Conservation (phyloP, 23 tunicate genomes). For the Ciona savignyi region DNA sequence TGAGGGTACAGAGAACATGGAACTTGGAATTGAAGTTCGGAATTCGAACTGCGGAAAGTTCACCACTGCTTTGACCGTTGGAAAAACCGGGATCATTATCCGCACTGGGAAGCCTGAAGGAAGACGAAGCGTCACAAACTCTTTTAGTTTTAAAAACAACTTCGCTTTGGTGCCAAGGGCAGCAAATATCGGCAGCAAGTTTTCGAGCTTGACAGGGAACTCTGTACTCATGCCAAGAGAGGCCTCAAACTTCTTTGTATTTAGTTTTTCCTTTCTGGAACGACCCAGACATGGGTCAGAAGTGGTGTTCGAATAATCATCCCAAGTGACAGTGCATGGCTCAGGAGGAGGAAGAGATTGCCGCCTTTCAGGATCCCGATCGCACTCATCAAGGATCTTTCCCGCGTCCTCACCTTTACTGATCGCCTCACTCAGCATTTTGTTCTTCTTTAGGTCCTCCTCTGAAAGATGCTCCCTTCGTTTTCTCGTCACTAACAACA, state of each 20-base stretch:
- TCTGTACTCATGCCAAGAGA: slow-evolving; percentile 50
- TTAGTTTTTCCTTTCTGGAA: slow-evolving; percentile 31
- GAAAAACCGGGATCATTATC: slow-evolving; percentile 68
- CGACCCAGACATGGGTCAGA: slow-evolving; percentile 41
- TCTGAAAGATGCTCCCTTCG: slow-evolving; percentile 82
- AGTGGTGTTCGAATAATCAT: slow-evolving; percentile 20
- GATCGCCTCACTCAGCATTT: slow-evolving; percentile 43
- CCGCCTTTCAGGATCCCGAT: slow-evolving; percentile 24
- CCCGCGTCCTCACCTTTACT: slow-evolving; percentile 57
- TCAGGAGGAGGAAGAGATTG: slow-evolving; percentile 64
- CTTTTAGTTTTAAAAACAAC: slow-evolving; percentile 53
- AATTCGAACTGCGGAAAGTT: slow-evolving; percentile 74
- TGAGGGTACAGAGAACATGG: slow-evolving; percentile 57
- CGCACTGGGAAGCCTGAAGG: slow-evolving; percentile 95
- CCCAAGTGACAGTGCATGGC: slow-evolving; percentile 30
- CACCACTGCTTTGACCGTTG: slow-evolving; percentile 87
- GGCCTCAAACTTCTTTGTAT: slow-evolving; percentile 58
- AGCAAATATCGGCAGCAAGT: slow-evolving; percentile 70
- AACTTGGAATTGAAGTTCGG: slow-evolving; percentile 11
- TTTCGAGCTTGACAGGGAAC: slow-evolving; percentile 68
- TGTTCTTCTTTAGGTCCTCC: slow-evolving; percentile 66
- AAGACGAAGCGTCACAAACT: slow-evolving; percentile 53
- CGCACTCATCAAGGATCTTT: slow-evolving; percentile 43
- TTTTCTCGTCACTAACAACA: slow-evolving; percentile 41
- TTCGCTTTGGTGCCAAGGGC: slow-evolving; percentile 82